These are phyloP conservation scores for Altica lythri DNA, from an alignment of 2,888 invertebrate genomes.

Conservation along the genomic window DNA sequence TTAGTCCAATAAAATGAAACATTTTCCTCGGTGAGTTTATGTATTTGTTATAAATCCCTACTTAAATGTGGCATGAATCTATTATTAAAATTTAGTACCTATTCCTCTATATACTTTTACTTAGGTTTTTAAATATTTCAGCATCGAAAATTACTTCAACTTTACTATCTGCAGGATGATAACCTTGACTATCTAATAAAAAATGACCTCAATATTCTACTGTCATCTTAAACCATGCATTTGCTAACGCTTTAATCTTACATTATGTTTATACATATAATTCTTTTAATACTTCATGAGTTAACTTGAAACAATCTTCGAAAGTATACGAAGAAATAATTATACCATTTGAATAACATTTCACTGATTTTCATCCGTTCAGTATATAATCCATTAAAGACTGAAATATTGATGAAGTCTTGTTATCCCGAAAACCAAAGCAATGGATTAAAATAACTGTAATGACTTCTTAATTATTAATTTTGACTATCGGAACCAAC, in stretches of 20 bases:
- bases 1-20: neutral
- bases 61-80: constrained; percentile 15
- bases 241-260: constrained; percentile 1
- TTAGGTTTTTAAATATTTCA: constrained; percentile 3
- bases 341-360: constrained; percentile 15
- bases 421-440: constrained; percentile 8
- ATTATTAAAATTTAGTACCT: constrained; percentile 9
- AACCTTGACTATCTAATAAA: constrained; percentile 3
- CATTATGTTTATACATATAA: constrained; percentile 4
- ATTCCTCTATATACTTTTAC: constrained; percentile 6
- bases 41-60: constrained; percentile 8
- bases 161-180: constrained; percentile 6
- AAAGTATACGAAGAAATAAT: constrained; percentile 4
- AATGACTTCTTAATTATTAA: constrained; percentile 6
- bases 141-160: constrained; percentile 15
- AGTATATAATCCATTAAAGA: constrained; percentile 12
- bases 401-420: constrained; percentile 15
- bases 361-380: neutral
- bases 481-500: constrained; percentile 7
- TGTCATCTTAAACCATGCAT: constrained; percentile 10
- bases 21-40: constrained; percentile 9
- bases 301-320: constrained; percentile 7
- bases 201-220: constrained; percentile 12
- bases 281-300: constrained; percentile 8
- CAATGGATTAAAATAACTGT: constrained; percentile 6